Conservation (phyloP, 2,888 invertebrate species). For the Mesoligia furuncula region DNA sequence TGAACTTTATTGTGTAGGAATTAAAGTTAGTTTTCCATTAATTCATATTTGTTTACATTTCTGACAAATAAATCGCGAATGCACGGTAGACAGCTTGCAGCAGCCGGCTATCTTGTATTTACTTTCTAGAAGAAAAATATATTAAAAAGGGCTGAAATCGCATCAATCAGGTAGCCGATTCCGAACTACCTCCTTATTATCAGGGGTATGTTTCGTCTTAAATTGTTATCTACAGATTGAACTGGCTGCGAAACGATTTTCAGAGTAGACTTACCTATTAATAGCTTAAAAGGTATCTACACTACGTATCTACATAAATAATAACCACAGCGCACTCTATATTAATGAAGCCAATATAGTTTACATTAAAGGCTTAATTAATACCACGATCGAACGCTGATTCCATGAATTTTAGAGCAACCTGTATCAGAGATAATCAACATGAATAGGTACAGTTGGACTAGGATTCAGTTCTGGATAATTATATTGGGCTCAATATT, state of each 20-base stretch:
- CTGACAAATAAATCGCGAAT: too few relatives aligned
- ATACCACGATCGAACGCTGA: constrained; percentile 42
- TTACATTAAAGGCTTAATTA: constrained; percentile 43
- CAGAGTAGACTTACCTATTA: not conserved
- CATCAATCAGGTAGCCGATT: not conserved
- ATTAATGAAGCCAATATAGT: constrained; percentile 46
- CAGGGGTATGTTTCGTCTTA: not conserved
- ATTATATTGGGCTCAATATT: not conserved
- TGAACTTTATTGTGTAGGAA: too few relatives aligned
- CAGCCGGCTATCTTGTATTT: not conserved
- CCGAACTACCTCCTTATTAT: not conserved
- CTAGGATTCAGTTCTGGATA: not conserved
- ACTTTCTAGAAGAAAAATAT: not conserved
- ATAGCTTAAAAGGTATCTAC: not conserved
- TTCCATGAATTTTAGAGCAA: constrained; percentile 59
- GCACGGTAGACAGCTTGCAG: not conserved
- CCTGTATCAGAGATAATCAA: constrained; percentile 33
- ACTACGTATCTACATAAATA: not conserved
- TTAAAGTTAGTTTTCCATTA: too few relatives aligned
- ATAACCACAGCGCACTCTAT: constrained; percentile 22
- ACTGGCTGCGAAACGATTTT: not conserved
- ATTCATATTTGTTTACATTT: too few relatives aligned
- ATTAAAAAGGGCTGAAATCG: not conserved
- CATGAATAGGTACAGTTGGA: not conserved
- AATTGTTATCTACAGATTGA: not conserved